Evolutionary conservation across 2,888 invertebrate genomes (phyloP), one percentile per base, ranked within the genome.

Genomic region (Aspidiotus destructor): DNA sequence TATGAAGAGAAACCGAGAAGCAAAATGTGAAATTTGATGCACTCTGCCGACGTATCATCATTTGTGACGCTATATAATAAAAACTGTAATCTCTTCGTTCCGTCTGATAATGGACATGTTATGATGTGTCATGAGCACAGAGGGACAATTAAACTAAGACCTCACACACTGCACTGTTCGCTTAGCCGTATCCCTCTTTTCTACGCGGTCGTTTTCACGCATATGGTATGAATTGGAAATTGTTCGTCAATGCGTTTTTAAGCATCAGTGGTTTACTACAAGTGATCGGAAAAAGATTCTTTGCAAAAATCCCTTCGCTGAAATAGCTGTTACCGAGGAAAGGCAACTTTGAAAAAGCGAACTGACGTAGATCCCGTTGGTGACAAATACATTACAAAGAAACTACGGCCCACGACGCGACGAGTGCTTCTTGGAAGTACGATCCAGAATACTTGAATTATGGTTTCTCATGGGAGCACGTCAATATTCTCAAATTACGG

Each of bases 371-470:
- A n/a, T n/a, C n/a, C n/a, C n/a, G n/a, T n/a, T n/a, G n/a, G n/a
- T n/a, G n/a, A 44, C 48, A 13, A 44, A 44, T 44, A n/a, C n/a
- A n/a, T n/a, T n/a, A n/a, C n/a, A n/a, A n/a, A n/a, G n/a, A n/a
- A n/a, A n/a, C n/a, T 44, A 44, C 48, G 48, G 48, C 48, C 48
- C 13, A 44, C 48, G 48, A 44, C 48, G 48, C n/a, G n/a, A n/a
- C n/a, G n/a, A 44, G 48, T 44, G 48, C 48, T 44, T 10, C 48
- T 44, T 13, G 48, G 8, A 44, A 44, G 48, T 44, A 44, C 48
- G 48, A 44, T 44, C 48, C 48, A 44, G 48, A 44, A 10, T 44
- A 44, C 48, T 44, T 44, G 48, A 44, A 44, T 8, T 44, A 44
- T 44, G 48, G 48, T 44, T 44, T 44, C 48, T 44, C 48, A n/a